phyloP scores from a whole-genome alignment of 2,888 invertebrate species.

The Trachelus stipa region DNA sequence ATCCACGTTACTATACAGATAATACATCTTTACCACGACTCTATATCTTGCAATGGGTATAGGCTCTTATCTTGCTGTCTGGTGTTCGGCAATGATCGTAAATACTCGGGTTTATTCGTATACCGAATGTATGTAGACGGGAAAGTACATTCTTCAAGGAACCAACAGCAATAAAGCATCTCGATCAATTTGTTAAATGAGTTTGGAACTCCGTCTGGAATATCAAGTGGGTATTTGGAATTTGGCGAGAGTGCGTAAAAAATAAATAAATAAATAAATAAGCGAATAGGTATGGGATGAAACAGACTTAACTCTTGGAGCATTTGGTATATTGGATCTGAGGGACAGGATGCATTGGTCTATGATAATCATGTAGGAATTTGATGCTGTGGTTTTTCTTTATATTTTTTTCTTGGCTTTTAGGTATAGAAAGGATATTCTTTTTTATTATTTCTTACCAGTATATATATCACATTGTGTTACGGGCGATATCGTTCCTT shows the following conservation, averaged over 20 bases:
- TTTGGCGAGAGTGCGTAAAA: conserved; percentile 1
- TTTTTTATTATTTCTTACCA: background rate
- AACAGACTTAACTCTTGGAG: background rate
- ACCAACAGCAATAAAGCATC: conserved; percentile 8
- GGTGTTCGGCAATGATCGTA: background rate
- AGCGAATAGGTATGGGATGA: background rate
- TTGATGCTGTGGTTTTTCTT: background rate
- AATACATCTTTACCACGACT: too few relatives aligned
- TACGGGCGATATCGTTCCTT: background rate
- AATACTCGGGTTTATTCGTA: background rate
- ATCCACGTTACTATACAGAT: background rate
- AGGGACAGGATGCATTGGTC: background rate
- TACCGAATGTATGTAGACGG: background rate
- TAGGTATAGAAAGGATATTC: background rate
- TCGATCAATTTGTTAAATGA: conserved; percentile 4
- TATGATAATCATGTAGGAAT: background rate
- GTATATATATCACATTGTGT: background rate
- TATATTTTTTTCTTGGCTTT: background rate
- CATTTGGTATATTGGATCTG: conserved; percentile 1
- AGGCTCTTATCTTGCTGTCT: background rate
- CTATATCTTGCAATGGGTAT: background rate
- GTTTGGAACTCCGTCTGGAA: background rate
- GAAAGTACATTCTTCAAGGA: background rate
- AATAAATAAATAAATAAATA: background rate
- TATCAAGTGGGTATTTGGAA: background rate